phyloP scores from a whole-genome alignment of 2,888 invertebrate genomes.

The Spisula solida region DNA sequence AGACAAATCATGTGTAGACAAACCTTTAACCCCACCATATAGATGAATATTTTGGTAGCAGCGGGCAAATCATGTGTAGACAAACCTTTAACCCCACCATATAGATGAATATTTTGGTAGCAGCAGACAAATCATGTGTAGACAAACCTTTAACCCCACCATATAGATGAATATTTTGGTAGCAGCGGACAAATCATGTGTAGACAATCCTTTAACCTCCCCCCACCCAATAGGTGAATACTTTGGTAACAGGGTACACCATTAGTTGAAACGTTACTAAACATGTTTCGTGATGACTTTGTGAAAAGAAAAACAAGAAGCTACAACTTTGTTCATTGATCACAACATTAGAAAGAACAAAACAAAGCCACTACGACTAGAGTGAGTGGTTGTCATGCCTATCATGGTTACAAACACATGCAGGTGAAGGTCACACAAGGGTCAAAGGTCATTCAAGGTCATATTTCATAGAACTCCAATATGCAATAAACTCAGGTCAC shows the following conservation, averaged over 20 bases:
- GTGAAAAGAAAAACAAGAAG: not conserved
- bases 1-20: no score
- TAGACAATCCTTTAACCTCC: no score
- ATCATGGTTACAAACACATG: constrained; percentile 58
- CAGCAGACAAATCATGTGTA: no score
- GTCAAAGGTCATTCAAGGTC: constrained; percentile 47
- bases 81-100: no score
- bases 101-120: no score
- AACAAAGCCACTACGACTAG: constrained; percentile 63
- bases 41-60: no score
- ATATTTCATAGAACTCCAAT: constrained; percentile 28
- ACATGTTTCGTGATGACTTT: not conserved
- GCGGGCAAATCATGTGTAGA: no score
- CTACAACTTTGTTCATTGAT: not conserved
- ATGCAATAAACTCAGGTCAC: constrained; percentile 27
- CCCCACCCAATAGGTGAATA: no score
- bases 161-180: no score
- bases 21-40: no score
- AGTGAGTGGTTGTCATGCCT: constrained; percentile 60
- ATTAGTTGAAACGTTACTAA: not conserved
- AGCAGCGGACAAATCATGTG: no score
- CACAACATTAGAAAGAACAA: constrained; percentile 33
- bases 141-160: no score
- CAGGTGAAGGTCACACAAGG: constrained; percentile 60
- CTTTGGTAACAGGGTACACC: not conserved